phyloP scores from a whole-genome alignment of 2,113 vertebrate species.

The Oceanodroma tethys region DNA sequence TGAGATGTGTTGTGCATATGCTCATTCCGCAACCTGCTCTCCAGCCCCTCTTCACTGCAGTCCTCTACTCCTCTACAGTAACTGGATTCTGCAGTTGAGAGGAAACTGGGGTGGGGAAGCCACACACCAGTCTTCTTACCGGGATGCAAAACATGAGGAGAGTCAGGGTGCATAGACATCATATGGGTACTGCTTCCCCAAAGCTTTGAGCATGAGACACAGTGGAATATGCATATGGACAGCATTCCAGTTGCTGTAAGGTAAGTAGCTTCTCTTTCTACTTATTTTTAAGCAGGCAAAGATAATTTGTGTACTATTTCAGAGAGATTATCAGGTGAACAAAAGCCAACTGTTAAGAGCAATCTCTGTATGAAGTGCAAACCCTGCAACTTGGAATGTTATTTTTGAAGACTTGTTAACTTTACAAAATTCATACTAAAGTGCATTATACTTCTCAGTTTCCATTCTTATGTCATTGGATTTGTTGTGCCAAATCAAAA shows the following conservation, averaged over 20 bases:
- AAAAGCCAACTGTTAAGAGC: conserved; percentile 21
- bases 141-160: conserved; percentile 42
- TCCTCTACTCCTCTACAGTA: conserved; percentile 63
- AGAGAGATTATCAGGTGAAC: conserved; percentile 29
- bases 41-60: conserved; percentile 63
- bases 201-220: conserved; percentile 38
- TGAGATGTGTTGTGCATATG: conserved; percentile 56
- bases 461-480: conserved; percentile 91
- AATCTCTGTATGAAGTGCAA: background rate
- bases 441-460: conserved; percentile 71
- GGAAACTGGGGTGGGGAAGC: conserved; percentile 57
- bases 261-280: conserved; percentile 49
- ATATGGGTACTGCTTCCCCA: conserved; percentile 37
- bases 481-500: conserved; percentile 98
- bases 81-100: conserved; percentile 60
- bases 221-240: conserved; percentile 60
- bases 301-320: background rate
- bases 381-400: background rate
- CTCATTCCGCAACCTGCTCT: conserved; percentile 53
- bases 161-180: conserved; percentile 27
- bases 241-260: conserved; percentile 52
- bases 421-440: conserved; percentile 25
- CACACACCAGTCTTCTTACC: background rate
- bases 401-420: background rate
- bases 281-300: background rate